Evolutionary conservation across 92 coral and sea anemone genomes (phyloP).

Genomic region (Galaxea fascicularis): DNA sequence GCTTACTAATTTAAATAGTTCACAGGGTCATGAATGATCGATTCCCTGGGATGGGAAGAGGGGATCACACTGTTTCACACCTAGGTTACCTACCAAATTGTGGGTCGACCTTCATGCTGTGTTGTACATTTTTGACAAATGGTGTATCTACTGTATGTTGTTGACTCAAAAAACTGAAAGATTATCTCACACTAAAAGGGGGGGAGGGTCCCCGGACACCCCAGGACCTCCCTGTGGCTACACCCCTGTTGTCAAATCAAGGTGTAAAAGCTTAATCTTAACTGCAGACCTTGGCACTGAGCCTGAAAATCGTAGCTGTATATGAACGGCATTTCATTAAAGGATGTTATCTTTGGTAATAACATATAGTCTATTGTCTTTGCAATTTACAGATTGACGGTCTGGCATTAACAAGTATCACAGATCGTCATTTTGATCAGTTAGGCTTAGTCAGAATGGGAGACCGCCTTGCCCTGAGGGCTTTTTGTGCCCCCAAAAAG

Average conservation of each 20-base stretch:
- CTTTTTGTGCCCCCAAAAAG: constrained; percentile 34
- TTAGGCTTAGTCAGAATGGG: constrained; percentile 40
- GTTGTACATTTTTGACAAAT: too few species aligned
- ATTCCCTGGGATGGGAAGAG: too few species aligned
- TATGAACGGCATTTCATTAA: constrained; percentile 1
- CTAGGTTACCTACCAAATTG: too few species aligned
- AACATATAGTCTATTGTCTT: not conserved
- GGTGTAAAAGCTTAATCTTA: too few species aligned
- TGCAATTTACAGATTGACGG: constrained; percentile 41
- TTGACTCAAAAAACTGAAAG: too few species aligned
- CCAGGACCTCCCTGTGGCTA: not conserved
- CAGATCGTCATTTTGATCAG: not conserved
- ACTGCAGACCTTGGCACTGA: not conserved
- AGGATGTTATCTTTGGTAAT: not conserved
- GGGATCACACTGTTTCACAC: too few species aligned
- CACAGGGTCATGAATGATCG: too few species aligned
- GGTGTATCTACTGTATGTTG: too few species aligned
- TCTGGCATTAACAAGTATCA: constrained; percentile 27
- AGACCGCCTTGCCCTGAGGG: constrained; percentile 26
- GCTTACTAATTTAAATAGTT: too few species aligned
- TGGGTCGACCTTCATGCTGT: too few species aligned
- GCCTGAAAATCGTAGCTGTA: not conserved
- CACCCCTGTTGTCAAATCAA: not conserved
- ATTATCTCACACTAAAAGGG: too few species aligned
- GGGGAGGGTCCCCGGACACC: not conserved